Percentiles rank a stretch among this genome's conserved stretches.
These are phyloP conservation scores for Nasalis larvatus DNA, from an alignment of 2,113 vertebrate genomes.

Conservation along the genomic window DNA sequence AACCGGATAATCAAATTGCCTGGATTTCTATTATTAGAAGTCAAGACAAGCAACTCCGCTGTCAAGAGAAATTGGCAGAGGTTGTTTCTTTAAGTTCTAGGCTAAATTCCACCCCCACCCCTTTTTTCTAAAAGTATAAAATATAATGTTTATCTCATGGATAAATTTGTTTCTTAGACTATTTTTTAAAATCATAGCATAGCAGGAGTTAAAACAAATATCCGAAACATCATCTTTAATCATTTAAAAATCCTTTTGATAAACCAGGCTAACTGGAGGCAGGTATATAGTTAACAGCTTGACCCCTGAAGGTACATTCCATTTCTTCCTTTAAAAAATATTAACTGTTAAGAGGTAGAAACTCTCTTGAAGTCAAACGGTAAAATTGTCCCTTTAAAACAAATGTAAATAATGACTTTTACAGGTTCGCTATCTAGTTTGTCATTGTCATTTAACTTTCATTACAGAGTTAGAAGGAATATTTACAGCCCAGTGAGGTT, in stretches of 20 bases:
- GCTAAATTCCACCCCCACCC: background rate
- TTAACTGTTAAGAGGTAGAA: background rate
- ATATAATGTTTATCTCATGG: background rate
- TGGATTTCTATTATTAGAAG: conserved; percentile 57
- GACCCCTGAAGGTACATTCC: background rate
- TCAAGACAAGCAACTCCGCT: conserved; percentile 35
- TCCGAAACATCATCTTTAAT: background rate
- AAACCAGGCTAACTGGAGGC: background rate
- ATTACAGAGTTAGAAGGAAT: accelerated
- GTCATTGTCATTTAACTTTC: no score
- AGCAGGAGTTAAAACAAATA: background rate
- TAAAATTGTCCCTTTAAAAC: background rate
- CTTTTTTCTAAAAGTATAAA: background rate
- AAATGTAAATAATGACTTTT: background rate
- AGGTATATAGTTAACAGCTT: background rate
- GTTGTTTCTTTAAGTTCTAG: background rate
- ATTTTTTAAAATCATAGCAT: background rate
- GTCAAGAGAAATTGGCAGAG: conserved; percentile 29
- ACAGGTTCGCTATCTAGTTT: background rate
- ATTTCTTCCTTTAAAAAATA: conserved; percentile 19
- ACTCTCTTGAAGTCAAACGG: background rate
- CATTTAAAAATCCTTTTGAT: background rate
- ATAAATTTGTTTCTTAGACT: background rate
- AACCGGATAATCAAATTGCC: conserved; percentile 37
- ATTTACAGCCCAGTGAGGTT: background rate